Evolutionary conservation across 2,888 invertebrate species (phyloP).

Genomic region (Tiliacea citrago): DNA sequence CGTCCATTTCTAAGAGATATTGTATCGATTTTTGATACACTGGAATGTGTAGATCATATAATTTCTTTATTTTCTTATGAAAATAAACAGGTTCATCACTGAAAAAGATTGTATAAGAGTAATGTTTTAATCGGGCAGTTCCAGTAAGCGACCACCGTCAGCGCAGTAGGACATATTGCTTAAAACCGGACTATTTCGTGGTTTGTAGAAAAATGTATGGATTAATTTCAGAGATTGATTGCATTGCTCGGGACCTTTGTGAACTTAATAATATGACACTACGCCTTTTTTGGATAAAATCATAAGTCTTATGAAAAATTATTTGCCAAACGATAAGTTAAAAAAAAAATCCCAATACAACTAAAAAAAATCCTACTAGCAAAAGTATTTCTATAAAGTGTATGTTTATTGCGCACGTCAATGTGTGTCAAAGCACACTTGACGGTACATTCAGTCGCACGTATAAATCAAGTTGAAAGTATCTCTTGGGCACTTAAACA

Average conservation of each 20-base stretch:
- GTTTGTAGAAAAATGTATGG: conserved; percentile 1
- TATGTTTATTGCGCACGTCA: not conserved
- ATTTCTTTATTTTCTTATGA: not conserved
- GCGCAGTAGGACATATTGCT: not conserved
- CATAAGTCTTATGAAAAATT: conserved; percentile 3
- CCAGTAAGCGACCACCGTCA: not conserved
- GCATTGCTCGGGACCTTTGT: not conserved
- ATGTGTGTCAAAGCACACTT: not conserved
- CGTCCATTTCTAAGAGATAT: not conserved
- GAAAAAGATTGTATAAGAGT: not conserved
- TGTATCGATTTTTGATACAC: not conserved
- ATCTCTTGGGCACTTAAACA: conserved; percentile 31
- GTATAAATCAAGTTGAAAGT: conserved; percentile 41
- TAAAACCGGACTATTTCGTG: not conserved
- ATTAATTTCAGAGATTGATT: conserved; percentile 25
- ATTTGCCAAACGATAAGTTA: not conserved
- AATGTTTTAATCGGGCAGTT: not conserved
- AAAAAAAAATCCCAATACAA: too few species aligned
- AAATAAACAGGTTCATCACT: not conserved
- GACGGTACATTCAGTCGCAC: conserved; percentile 4
- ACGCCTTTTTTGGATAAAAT: conserved; percentile 3
- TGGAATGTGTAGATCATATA: not conserved
- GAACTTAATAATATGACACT: conserved; percentile 7
- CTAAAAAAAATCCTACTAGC: not conserved
- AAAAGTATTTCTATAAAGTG: not conserved